Percentiles rank a stretch among this genome's conserved stretches.
Conservation (phyloP, 2,888 invertebrate genomes). For the Scelioninae gen. 1 region DNA sequence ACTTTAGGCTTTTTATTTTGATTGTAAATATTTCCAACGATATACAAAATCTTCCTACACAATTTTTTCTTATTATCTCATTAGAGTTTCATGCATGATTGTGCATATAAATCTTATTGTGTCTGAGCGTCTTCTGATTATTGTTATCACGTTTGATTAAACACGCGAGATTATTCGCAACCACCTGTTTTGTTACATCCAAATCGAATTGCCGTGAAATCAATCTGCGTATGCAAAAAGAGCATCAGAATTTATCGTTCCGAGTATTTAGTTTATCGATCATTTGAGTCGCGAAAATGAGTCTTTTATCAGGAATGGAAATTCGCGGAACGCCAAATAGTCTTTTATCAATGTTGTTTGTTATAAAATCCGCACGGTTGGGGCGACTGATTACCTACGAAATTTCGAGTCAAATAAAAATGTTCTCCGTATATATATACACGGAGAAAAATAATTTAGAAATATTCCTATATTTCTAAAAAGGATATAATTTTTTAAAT, state of each 20-base stretch:
- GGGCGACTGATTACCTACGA: conserved; percentile 1
- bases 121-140: conserved; percentile 4
- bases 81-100: no score
- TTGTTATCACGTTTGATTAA: conserved; percentile 3
- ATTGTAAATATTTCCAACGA: no score
- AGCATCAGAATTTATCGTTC: neutral
- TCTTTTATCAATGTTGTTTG: neutral
- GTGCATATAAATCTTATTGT: no score
- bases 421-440: neutral
- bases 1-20: no score
- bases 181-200: neutral
- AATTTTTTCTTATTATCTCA: no score
- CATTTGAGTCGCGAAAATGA: neutral
- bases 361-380: neutral
- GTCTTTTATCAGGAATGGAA: neutral
- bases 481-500: no score
- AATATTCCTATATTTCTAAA: no score
- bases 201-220: conserved; percentile 3
- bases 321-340: neutral
- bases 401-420: neutral
- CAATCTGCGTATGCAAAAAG: neutral
- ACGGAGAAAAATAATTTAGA: no score
- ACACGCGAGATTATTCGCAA: neutral
- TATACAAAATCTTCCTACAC: no score
- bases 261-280: neutral